phyloP scores from a whole-genome alignment of 2,888 invertebrate species.

The Netelia fuscicornis region DNA sequence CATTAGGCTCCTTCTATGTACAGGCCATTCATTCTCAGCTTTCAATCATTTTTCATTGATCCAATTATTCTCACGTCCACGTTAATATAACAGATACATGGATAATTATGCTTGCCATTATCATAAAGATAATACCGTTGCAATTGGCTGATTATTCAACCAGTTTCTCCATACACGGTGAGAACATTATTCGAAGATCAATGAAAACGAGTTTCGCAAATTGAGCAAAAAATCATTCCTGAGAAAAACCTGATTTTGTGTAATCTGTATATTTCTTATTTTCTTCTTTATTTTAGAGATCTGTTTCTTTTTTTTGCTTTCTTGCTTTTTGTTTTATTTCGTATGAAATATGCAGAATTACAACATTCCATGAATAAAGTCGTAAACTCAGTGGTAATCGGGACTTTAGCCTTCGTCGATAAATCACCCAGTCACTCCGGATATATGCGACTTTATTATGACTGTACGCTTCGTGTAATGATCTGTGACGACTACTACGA shows the following conservation, averaged over 20 bases:
- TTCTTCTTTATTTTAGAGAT: neutral
- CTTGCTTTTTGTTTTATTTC: neutral
- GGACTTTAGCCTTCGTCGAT: slow-evolving; percentile 39
- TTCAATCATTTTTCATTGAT: slow-evolving; percentile 42
- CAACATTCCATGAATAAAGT: slow-evolving; percentile 1
- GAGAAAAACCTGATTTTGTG: neutral
- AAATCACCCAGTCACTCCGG: slow-evolving; percentile 37
- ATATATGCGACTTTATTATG: slow-evolving; percentile 34
- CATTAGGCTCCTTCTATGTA: slow-evolving; percentile 31
- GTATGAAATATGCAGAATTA: neutral
- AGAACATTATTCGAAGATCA: slow-evolving; percentile 7
- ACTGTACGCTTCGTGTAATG: slow-evolving; percentile 18
- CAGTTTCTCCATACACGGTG: neutral
- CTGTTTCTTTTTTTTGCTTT: neutral
- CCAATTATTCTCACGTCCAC: too few relatives aligned
- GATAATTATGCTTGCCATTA: too few relatives aligned
- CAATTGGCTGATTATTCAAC: too few relatives aligned
- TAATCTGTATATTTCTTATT: neutral
- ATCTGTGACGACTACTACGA: neutral
- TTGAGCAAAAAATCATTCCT: too few relatives aligned
- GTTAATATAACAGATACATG: too few relatives aligned
- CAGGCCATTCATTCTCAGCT: slow-evolving; percentile 59
- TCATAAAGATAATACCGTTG: too few relatives aligned
- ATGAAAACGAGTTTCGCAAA: slow-evolving; percentile 4
- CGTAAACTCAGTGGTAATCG: slow-evolving; percentile 11